Conservation (phyloP, 2,113 vertebrate genomes). For the Corythaeola cristata region DNA sequence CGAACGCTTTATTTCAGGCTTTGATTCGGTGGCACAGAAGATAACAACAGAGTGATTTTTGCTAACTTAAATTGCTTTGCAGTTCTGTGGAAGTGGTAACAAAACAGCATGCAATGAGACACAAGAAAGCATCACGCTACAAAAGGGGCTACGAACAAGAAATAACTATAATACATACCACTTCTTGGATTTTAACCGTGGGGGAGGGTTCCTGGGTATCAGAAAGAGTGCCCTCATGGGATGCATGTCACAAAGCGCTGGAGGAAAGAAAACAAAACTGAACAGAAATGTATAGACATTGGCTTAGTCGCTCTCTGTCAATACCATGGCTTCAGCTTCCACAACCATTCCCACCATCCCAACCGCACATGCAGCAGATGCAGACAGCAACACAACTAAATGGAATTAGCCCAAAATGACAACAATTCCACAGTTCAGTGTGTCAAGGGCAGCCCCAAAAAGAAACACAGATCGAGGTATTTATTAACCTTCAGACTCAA, state of each 20-base stretch:
- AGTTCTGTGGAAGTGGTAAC: not conserved
- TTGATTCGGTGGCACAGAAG: not conserved
- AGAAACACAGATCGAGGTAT: not conserved
- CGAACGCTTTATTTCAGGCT: not conserved
- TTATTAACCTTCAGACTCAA: not conserved
- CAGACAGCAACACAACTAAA: not conserved
- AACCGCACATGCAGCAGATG: not conserved
- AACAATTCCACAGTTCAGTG: not conserved
- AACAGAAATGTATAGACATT: not conserved
- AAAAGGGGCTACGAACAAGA: not conserved
- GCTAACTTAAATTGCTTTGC: not conserved
- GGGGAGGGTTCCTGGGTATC: conserved; percentile 97
- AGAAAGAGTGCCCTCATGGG: conserved; percentile 99
- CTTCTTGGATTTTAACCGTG: conserved; percentile 99
- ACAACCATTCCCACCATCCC: not conserved
- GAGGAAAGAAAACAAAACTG: conserved; percentile 16
- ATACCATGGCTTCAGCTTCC: not conserved
- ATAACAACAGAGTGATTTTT: not conserved
- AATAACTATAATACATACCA: conserved; percentile 81
- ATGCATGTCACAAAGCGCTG: conserved; percentile 99
- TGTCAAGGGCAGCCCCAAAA: not conserved
- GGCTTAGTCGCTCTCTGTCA: not conserved
- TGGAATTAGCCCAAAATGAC: not conserved
- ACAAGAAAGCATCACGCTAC: not conserved
- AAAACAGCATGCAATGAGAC: not conserved